These are phyloP conservation scores for Hycleus phaleratus DNA, from an alignment of 1,140 invertebrate genomes.

Conservation along the genomic window DNA sequence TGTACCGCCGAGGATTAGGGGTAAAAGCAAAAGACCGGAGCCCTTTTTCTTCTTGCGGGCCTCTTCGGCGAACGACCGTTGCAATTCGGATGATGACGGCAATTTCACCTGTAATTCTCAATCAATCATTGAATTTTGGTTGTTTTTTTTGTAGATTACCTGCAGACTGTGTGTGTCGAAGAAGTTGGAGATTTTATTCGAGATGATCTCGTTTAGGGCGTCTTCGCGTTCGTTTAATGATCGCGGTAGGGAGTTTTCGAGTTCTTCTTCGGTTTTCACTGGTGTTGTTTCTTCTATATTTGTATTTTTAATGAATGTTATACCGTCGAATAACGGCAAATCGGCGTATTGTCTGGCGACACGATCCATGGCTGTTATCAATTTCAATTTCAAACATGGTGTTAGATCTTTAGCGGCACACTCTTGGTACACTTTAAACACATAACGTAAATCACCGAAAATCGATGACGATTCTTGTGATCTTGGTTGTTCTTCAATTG, in stretches of 20 bases:
- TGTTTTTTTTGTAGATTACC: slow-evolving; percentile 39
- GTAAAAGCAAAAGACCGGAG: slow-evolving; percentile 62
- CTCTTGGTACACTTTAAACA: slow-evolving; percentile 63
- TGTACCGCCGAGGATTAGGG: slow-evolving; percentile 68
- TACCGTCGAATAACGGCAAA: slow-evolving; percentile 59
- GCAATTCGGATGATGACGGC: slow-evolving; percentile 53
- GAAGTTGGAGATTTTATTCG: slow-evolving; percentile 64
- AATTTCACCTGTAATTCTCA: slow-evolving; percentile 50
- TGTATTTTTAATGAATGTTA: slow-evolving; percentile 58
- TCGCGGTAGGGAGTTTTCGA: slow-evolving; percentile 61
- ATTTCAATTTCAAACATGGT: slow-evolving; percentile 67
- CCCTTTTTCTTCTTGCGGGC: slow-evolving; percentile 61
- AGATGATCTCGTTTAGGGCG: slow-evolving; percentile 62
- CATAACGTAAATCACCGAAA: slow-evolving; percentile 47
- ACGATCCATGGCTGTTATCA: slow-evolving; percentile 63
- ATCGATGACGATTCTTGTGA: slow-evolving; percentile 38
- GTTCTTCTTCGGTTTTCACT: slow-evolving; percentile 47
- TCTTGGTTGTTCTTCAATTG: slow-evolving; percentile 40
- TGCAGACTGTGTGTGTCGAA: slow-evolving; percentile 69
- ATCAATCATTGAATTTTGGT: neutral
- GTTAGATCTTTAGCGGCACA: slow-evolving; percentile 61
- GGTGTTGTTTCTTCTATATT: slow-evolving; percentile 29
- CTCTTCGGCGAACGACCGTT: slow-evolving; percentile 49
- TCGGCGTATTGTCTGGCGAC: slow-evolving; percentile 53
- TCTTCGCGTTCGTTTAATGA: slow-evolving; percentile 61